Conservation (phyloP, 2,113 vertebrate species). For the Cyanoramphus novaezelandiae region DNA sequence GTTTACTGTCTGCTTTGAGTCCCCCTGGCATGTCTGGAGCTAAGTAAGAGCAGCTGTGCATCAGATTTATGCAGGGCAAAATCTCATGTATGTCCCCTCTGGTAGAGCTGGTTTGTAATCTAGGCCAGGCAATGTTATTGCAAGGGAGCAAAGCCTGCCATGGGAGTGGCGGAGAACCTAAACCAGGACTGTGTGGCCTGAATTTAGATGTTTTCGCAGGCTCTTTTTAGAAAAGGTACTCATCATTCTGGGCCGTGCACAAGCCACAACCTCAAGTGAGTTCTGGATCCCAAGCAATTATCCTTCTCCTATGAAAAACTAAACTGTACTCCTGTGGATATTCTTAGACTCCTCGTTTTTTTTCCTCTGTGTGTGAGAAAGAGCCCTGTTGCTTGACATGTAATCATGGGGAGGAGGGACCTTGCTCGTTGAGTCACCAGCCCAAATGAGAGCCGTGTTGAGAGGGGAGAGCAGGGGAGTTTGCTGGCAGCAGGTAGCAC, state of each 20-base stretch:
- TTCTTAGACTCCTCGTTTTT: background rate
- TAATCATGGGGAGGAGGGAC: background rate
- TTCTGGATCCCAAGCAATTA: constrained; percentile 45
- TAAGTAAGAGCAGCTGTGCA: background rate
- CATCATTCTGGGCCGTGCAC: constrained; percentile 32
- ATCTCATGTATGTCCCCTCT: background rate
- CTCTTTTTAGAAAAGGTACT: constrained; percentile 47
- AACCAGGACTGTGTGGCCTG: background rate
- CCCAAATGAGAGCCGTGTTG: background rate
- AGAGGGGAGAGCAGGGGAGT: background rate
- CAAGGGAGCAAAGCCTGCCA: background rate
- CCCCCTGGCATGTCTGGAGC: background rate
- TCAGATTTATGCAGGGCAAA: background rate
- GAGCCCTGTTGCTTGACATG: background rate
- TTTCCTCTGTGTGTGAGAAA: background rate
- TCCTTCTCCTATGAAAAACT: constrained; percentile 31
- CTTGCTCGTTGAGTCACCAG: background rate
- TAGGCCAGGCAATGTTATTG: background rate
- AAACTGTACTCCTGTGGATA: background rate
- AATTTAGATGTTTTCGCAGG: constrained; percentile 48
- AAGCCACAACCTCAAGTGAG: constrained; percentile 28
- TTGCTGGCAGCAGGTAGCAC: background rate
- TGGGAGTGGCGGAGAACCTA: background rate
- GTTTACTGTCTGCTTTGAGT: background rate
- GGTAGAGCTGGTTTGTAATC: background rate